Percentiles rank a stretch among this genome's conserved stretches.
Conservation (phyloP, 1,140 invertebrate species). For the Marisa cornuarietis region DNA sequence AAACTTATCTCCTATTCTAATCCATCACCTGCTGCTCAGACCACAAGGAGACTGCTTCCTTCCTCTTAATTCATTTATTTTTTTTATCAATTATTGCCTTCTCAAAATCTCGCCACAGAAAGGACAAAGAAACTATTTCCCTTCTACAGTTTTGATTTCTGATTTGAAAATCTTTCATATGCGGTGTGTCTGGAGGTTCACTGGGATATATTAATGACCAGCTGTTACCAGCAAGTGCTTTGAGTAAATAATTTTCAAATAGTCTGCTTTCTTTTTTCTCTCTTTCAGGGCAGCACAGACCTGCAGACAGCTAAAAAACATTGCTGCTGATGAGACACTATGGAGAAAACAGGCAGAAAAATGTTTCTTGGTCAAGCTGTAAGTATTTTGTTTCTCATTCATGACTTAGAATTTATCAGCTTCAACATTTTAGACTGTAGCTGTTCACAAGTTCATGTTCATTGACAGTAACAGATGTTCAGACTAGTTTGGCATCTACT, state of each 20-base stretch:
- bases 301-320: neutral
- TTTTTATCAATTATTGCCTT: too few relatives aligned
- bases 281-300: conserved; percentile 10
- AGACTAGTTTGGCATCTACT: neutral
- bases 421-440: too few relatives aligned
- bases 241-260: neutral
- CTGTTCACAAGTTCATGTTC: neutral
- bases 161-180: too few relatives aligned
- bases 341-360: conserved; percentile 17
- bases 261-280: neutral
- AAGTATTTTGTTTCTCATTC: neutral
- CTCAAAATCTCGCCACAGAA: too few relatives aligned
- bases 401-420: neutral
- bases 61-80: too few relatives aligned
- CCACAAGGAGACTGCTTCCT: too few relatives aligned
- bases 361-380: conserved; percentile 7
- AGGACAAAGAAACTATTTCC: too few relatives aligned
- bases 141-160: too few relatives aligned
- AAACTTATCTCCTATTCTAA: too few relatives aligned
- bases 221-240: neutral
- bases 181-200: too few relatives aligned
- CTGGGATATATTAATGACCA: too few relatives aligned
- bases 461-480: neutral
- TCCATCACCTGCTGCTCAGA: too few relatives aligned
- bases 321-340: conserved; percentile 19